Conservation (phyloP, 2,113 vertebrate genomes). For the Anseranas semipalmata region DNA sequence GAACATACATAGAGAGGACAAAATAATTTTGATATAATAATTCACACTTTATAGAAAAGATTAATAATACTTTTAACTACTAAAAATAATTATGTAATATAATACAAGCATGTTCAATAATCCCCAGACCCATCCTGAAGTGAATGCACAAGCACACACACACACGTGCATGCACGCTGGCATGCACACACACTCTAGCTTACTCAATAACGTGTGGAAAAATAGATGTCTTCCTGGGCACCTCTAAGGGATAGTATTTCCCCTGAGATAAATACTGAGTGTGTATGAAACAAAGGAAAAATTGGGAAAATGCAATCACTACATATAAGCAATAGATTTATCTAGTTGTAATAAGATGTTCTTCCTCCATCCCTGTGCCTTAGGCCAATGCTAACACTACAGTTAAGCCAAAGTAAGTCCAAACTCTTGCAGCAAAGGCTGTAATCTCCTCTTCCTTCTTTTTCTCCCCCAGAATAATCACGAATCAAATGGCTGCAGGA, state of each 20-base stretch:
- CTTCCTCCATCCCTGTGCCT: neutral
- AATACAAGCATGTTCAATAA: neutral
- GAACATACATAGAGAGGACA: neutral
- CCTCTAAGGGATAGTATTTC: neutral
- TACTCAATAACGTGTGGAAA: neutral
- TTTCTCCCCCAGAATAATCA: neutral
- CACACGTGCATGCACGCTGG: neutral
- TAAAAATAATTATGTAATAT: conserved; percentile 28
- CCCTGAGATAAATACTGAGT: neutral
- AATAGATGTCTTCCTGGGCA: neutral
- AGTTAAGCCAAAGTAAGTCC: neutral
- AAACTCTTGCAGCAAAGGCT: neutral
- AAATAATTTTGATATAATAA: conserved; percentile 54
- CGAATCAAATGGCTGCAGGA: neutral
- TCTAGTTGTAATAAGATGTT: neutral
- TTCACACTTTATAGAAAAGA: conserved; percentile 23
- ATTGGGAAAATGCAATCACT: neutral
- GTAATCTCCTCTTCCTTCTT: neutral
- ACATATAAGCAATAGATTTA: neutral
- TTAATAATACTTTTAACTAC: conserved; percentile 23
- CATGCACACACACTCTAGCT: neutral
- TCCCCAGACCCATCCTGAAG: neutral
- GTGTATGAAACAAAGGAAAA: neutral
- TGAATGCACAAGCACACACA: too few relatives aligned
- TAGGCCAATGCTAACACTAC: neutral